Evolutionary conservation across 2,888 invertebrate species (phyloP).

Genomic region (Unio pictorum): DNA sequence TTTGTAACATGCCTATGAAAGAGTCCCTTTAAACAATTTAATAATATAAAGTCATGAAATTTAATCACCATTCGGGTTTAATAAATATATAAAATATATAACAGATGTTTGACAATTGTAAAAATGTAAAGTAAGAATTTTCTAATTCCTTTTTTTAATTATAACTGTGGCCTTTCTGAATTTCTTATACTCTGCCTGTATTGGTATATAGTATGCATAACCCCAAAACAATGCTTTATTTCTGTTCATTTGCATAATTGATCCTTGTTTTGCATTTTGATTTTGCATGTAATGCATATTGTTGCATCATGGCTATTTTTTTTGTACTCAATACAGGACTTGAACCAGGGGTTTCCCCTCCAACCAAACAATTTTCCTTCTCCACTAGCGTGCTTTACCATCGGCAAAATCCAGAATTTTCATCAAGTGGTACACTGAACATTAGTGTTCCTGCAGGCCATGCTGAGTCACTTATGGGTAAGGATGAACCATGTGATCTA

Average conservation of each 20-base stretch:
- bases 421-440: slow-evolving; percentile 51
- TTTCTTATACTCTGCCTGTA: no score
- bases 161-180: no score
- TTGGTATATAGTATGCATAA: no score
- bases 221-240: neutral
- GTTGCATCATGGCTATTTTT: slow-evolving; percentile 9
- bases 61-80: no score
- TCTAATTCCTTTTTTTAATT: no score
- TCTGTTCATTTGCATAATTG: neutral
- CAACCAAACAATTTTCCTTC: slow-evolving; percentile 60
- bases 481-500: slow-evolving; percentile 31
- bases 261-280: slow-evolving; percentile 24
- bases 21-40: no score
- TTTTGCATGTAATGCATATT: slow-evolving; percentile 41
- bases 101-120: no score
- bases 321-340: slow-evolving; percentile 31
- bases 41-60: no score
- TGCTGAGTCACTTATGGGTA: slow-evolving; percentile 61
- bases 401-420: slow-evolving; percentile 58
- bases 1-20: no score
- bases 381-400: slow-evolving; percentile 62
- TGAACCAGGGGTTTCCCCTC: slow-evolving; percentile 45
- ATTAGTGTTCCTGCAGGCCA: slow-evolving; percentile 30
- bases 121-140: no score
- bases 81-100: no score